Base-by-base conservation (phyloP, 2,797 vertebrate species). In the Philypnodon macrostomus region DNA sequence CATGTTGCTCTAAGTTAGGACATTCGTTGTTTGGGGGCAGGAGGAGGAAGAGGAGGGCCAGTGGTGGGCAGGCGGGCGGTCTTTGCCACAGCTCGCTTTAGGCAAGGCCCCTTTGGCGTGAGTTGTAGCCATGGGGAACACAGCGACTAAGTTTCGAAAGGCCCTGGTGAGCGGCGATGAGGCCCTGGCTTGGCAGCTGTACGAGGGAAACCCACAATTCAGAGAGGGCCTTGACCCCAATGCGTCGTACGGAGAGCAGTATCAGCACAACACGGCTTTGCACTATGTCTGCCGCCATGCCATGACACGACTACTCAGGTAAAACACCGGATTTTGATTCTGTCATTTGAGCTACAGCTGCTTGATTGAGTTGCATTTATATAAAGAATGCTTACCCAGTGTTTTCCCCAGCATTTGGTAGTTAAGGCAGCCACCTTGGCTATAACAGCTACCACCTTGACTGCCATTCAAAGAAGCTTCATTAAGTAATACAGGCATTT, bases 121-220 rank as follows among this genome's bases (percentile, higher is more conserved):
- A 55, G 51, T 18, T 8, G 46, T 48, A 61, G 91, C 86, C 80
- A 99, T 99, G 97, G 97, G 97, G 85, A 99, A 98, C 88, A 94
- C 96, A 64, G 95, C 96, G 63, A 98, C 96, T 64, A 99, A 99
- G 81, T 98, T 99, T 82, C 94, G 97, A 59, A 99, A 99, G 90
- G 93, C 97, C 50, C 91, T 99, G 70, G 94, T 96, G 81, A 93
- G 91, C 14, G 96, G 96, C 49, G 97, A 98, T 57, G 96, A 99
- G 89, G 92, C 92, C 63, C 83, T 98, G 82, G 94, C 96, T 69
- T 97, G 93, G 90, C 96, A 98, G 85, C 93, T 99, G 61, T 99
- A 98, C 5, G 96, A 99, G 81, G 95, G 93, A 58, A 98, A 97
- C 83, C 95, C 94, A 66, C 97, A 98, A 77, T 91, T 99, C 52